These are phyloP conservation scores for Potamilus streckersoni DNA, from an alignment of 1,140 invertebrate genomes.

Conservation along the genomic window DNA sequence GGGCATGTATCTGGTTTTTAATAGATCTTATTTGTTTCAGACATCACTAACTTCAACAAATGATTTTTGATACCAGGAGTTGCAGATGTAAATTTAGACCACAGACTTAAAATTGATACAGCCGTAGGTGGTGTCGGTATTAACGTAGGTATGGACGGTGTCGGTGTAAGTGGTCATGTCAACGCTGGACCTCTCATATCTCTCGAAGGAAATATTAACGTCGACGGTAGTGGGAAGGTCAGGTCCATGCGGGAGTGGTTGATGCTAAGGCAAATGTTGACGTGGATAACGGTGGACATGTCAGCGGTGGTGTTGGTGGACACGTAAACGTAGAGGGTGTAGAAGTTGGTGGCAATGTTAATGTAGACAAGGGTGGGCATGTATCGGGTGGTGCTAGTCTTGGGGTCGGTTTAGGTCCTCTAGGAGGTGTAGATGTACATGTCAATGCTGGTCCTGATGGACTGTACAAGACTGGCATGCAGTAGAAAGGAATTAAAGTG, in stretches of 20 bases:
- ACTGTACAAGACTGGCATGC: too few species aligned
- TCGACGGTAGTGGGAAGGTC: constrained; percentile 25
- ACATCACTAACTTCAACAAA: not conserved
- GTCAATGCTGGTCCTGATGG: constrained; percentile 15
- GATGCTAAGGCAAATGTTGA: constrained; percentile 18
- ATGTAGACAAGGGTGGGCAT: constrained; percentile 6
- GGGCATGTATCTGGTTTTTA: not conserved
- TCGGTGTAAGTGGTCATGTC: constrained; percentile 9
- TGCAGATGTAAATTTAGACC: constrained; percentile 1
- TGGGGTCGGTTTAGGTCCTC: constrained; percentile 10
- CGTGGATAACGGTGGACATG: constrained; percentile 13
- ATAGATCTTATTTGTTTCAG: not conserved
- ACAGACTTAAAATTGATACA: constrained; percentile 6
- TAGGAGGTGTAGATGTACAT: constrained; percentile 17
- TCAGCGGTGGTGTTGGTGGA: constrained; percentile 11
- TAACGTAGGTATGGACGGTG: constrained; percentile 24
- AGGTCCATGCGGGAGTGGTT: constrained; percentile 18
- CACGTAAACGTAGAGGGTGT: constrained; percentile 12
- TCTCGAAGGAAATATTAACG: too few species aligned
- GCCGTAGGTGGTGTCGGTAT: constrained; percentile 2
- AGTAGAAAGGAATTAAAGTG: too few species aligned
- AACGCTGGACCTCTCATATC: constrained; percentile 11
- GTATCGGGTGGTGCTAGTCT: constrained; percentile 12
- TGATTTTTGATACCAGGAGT: constrained; percentile 7
- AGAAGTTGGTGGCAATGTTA: constrained; percentile 18